Evolutionary conservation across 2,888 invertebrate genomes (phyloP).

Genomic region (Lithophane leautieri): DNA sequence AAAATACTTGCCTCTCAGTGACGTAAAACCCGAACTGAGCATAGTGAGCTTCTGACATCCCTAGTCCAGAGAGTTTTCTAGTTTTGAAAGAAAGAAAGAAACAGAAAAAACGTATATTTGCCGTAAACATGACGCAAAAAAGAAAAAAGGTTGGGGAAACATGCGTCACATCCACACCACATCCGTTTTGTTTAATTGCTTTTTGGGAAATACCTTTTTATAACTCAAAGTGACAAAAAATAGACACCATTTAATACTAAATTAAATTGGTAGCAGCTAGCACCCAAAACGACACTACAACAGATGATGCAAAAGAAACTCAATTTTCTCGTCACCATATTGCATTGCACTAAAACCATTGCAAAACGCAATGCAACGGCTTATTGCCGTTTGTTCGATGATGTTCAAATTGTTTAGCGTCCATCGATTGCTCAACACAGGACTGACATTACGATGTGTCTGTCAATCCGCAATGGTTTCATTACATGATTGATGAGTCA

Average conservation of each 20-base stretch:
- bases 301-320: conserved; percentile 27
- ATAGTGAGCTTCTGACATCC: no score
- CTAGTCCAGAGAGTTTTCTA: neutral
- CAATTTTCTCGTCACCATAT: conserved; percentile 30
- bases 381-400: conserved; percentile 27
- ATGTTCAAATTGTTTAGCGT: conserved; percentile 35
- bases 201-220: neutral
- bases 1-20: neutral
- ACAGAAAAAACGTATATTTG: no score
- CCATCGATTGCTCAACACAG: conserved; percentile 45
- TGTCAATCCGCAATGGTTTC: conserved; percentile 51
- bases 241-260: neutral
- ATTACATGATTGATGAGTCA: conserved; percentile 40
- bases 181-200: no score
- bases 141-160: no score
- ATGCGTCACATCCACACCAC: no score
- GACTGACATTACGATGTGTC: conserved; percentile 42
- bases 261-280: neutral
- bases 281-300: neutral
- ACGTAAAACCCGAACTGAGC: neutral
- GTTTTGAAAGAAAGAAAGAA: no score
- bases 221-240: neutral
- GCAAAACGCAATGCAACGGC: conserved; percentile 36
- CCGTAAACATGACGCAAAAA: no score
- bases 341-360: conserved; percentile 52